Base-by-base conservation (phyloP, 2,888 invertebrate genomes). In the Syritta pipiens region DNA sequence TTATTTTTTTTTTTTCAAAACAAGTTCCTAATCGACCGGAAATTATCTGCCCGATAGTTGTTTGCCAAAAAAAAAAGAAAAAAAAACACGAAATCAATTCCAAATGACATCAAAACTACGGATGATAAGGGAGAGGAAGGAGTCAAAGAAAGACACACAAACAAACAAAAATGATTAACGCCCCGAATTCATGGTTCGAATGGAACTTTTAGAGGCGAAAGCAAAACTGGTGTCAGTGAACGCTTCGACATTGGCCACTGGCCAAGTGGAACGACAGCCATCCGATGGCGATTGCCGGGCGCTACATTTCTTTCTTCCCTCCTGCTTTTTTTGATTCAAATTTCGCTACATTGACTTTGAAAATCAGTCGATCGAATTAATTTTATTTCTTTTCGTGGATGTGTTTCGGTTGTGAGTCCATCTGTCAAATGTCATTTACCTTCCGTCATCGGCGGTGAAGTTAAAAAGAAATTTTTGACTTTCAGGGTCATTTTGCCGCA, bases 251-350 rank as follows among this genome's bases (percentile, higher is more conserved):
- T 72, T 77, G 77, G 77, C 72, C 53, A 55, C 37, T 46, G 65
- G 77, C 77, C 77, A 77, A 77, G 65, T 77, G 60, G 65, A 77
- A 72, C 77, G 55, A 65, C 59, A 35, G 72, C 65, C 60, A 67
- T 35, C 1, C 12, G 14, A 9, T 4, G 12, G 22, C 22, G 30
- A 19, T 37, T 20, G 28, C 62, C n/a, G n/a, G n/a, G 26, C 37
- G 37, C 22, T 24, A 67, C 48, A 60, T 67, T 1, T 19, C 12
- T 60, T 10, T 24, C 24, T 26, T 32, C 22, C 53, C 26, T 32
- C 10, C 4, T 10, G 12, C 28, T n/a, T n/a, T 20, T 44, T 12
- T 6, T 6, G 4, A 24, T 14, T 35, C 9, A 20, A 42, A 48
- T n/a, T 17, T 30, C 10, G 6, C 7, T 12, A 48, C 75, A 69